phyloP scores from a whole-genome alignment of 2,113 vertebrate genomes.

The Benitochromis conjunctus region DNA sequence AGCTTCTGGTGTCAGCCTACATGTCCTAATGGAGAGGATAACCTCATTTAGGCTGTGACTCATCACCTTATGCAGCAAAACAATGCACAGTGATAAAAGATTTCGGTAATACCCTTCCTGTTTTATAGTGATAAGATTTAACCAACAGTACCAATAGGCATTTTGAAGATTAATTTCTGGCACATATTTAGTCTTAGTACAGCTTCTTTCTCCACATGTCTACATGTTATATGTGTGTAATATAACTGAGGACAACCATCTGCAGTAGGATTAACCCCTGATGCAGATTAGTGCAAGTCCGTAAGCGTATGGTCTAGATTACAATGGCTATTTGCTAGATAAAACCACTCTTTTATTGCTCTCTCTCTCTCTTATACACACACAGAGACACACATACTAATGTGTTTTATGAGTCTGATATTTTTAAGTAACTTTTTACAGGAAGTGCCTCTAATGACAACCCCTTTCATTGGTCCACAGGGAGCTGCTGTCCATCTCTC shows the following conservation, averaged over 20 bases:
- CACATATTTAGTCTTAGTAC: background rate
- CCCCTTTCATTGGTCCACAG: conserved; percentile 37
- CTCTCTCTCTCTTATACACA: background rate
- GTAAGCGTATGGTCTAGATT: background rate
- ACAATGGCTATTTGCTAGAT: background rate
- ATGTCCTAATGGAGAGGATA: conserved; percentile 54
- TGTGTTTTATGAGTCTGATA: conserved; percentile 40
- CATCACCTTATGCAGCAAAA: conserved; percentile 51
- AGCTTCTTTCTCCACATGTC: background rate
- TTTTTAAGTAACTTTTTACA: conserved; percentile 65
- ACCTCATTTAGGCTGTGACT: conserved; percentile 57
- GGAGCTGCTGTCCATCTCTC: conserved; percentile 63
- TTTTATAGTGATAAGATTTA: conserved; percentile 12
- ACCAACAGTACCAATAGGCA: background rate
- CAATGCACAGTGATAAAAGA: conserved; percentile 22
- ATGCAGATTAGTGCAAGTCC: background rate
- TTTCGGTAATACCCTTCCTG: background rate
- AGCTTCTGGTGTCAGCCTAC: conserved; percentile 52
- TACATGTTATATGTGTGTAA: background rate
- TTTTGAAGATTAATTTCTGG: background rate
- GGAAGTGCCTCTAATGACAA: conserved; percentile 59
- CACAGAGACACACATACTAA: background rate
- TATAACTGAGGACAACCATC: background rate
- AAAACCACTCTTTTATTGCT: background rate
- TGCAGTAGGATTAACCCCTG: background rate